Base-by-base conservation (phyloP, 2,113 vertebrate species). In the Tor tambroides region DNA sequence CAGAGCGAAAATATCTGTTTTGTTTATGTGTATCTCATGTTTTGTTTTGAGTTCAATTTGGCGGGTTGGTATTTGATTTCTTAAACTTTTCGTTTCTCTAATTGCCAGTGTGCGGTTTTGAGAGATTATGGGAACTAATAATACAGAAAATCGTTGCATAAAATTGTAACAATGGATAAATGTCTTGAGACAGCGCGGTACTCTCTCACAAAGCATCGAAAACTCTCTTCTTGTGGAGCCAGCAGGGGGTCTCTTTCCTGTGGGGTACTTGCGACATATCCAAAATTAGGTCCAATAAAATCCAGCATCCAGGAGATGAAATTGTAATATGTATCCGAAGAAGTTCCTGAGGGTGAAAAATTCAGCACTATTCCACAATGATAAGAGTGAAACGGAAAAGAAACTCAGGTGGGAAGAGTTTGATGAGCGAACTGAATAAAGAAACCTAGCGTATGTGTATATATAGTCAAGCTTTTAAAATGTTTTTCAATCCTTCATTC, bases 61-160 rank as follows among this genome's bases (percentile, higher is more conserved):
- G 89, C 89, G 90, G 90, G 86, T 87, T 91, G 86, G 91, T 92
- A 91, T 91, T 91, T 91, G n/a, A 90, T 92, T 88, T 88, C 76
- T 26, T n/a, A 81, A 63, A 71, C 76, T 88, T 88, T 76, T 87
- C 75, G 6, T 92, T 90, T 87, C 91, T 88, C 90, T 95, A 94
- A 95, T 94, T 94, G 92, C 91, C 88, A 86, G 89, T 90, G 90
- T 91, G 88, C 86, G 88, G n/a, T n/a, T n/a, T n/a, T n/a, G n/a
- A n/a, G n/a, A n/a, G n/a, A n/a, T n/a, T n/a, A n/a, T n/a, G n/a
- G n/a, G n/a, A n/a, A n/a, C n/a, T n/a, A n/a, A n/a, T n/a, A n/a
- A n/a, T n/a, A n/a, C n/a, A n/a, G n/a, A n/a, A n/a, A n/a, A n/a
- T n/a, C n/a, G n/a, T n/a, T n/a, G n/a, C n/a, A n/a, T n/a, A n/a